Conservation (phyloP, 2,113 vertebrate species). For the Condylura cristata region DNA sequence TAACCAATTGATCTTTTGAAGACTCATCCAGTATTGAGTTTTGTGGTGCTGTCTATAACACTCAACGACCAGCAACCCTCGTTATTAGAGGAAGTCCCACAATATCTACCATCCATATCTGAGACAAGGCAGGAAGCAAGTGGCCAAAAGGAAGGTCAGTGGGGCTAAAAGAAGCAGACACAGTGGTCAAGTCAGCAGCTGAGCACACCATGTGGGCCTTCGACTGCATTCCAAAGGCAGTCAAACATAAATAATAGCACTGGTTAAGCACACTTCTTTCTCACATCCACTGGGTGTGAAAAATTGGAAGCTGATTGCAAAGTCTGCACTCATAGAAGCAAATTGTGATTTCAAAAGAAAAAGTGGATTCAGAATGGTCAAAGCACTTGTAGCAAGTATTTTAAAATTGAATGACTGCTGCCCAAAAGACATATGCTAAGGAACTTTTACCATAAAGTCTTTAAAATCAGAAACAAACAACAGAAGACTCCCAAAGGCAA, state of each 20-base stretch:
- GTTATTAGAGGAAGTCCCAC: neutral
- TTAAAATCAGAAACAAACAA: neutral
- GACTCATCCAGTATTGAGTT: neutral
- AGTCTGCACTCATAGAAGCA: neutral
- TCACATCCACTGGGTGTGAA: neutral
- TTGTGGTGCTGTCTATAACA: neutral
- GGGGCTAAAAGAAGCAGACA: neutral
- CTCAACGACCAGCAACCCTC: rapidly evolving
- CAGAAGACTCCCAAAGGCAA: neutral
- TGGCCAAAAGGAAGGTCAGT: neutral
- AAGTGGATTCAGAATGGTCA: neutral
- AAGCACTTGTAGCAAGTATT: neutral
- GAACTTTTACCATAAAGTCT: neutral
- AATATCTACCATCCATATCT: neutral
- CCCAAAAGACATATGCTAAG: neutral
- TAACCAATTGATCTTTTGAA: neutral
- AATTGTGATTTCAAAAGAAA: neutral
- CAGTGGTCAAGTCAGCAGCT: neutral
- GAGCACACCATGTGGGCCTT: neutral
- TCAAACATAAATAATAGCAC: neutral
- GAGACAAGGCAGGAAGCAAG: neutral
- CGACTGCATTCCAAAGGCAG: neutral
- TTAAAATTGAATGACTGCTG: neutral
- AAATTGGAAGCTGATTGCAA: neutral
- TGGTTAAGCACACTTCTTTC: neutral